phyloP scores from a whole-genome alignment of 2,797 vertebrate genomes.

The Neosilurus mollespiculum region DNA sequence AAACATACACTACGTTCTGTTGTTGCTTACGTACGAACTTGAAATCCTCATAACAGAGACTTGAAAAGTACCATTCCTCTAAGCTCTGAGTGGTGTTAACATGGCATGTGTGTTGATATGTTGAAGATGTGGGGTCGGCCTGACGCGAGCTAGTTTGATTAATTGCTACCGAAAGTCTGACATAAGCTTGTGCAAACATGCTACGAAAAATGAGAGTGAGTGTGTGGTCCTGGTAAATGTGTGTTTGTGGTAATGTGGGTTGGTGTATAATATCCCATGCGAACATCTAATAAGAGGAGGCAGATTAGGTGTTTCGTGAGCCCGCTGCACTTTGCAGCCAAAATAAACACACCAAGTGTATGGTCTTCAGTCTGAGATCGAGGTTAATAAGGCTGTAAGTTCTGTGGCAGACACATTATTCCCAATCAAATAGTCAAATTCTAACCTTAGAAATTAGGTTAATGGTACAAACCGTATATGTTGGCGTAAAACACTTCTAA shows the following conservation, averaged over 20 bases:
- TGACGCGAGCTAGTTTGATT: constrained; percentile 20
- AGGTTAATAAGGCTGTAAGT: constrained; percentile 39
- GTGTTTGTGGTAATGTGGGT: constrained; percentile 27
- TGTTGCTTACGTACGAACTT: not conserved
- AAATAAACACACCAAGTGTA: constrained; percentile 45
- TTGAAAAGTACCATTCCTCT: not conserved
- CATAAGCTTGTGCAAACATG: constrained; percentile 10
- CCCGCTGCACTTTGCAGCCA: constrained; percentile 45
- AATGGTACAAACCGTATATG: constrained; percentile 4
- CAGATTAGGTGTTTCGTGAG: constrained; percentile 23
- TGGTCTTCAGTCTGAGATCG: constrained; percentile 9
- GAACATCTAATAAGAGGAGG: constrained; percentile 39
- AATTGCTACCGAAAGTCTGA: constrained; percentile 22
- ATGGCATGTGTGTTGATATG: constrained; percentile 17
- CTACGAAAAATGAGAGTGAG: not conserved
- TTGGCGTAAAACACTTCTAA: not conserved
- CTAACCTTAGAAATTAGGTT: constrained; percentile 2
- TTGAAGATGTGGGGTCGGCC: constrained; percentile 16
- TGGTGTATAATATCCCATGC: constrained; percentile 29
- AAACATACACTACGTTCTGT: not conserved
- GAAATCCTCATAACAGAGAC: not conserved
- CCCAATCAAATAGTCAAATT: not conserved
- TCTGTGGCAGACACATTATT: constrained; percentile 16
- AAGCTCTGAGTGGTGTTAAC: not conserved
- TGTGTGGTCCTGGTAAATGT: constrained; percentile 24